Evolutionary conservation across 2,113 vertebrate species (phyloP).

Genomic region (Rana temporaria): DNA sequence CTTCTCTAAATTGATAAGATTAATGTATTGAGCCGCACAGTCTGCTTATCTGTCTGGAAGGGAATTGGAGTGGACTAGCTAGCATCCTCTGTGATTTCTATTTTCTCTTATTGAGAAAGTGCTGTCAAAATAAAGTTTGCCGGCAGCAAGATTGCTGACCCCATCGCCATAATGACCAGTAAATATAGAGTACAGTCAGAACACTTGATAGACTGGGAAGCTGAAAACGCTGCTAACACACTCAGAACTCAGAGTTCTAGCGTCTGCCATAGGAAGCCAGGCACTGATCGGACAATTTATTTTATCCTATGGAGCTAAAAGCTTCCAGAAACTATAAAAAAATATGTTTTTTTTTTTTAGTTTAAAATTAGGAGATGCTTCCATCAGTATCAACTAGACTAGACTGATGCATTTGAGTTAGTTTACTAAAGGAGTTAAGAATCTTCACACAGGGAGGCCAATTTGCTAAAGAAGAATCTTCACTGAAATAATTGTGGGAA

Average conservation of each 20-base stretch:
- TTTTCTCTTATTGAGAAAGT: slow-evolving; percentile 37
- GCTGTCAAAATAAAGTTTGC: slow-evolving; percentile 58
- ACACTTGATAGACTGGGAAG: not conserved
- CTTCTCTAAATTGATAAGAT: not conserved
- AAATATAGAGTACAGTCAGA: not conserved
- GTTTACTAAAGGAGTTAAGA: too few species aligned
- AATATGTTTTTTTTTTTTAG: too few species aligned
- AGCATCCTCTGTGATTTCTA: slow-evolving; percentile 54
- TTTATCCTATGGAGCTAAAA: not conserved
- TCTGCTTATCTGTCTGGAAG: not conserved
- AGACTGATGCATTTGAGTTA: too few species aligned
- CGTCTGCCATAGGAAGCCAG: not conserved
- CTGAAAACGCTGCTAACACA: not conserved
- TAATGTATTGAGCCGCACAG: not conserved
- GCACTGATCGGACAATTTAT: not conserved
- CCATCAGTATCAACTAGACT: too few species aligned
- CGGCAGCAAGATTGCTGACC: slow-evolving; percentile 57
- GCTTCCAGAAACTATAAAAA: not conserved
- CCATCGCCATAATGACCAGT: slow-evolving; percentile 49
- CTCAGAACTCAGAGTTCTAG: not conserved
- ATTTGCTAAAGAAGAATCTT: too few species aligned
- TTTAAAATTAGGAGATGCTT: too few species aligned
- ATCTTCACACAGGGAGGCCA: too few species aligned
- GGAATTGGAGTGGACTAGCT: slow-evolving; percentile 36
- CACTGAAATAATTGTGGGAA: too few species aligned